A percentile compares a stretch with the other conserved stretches of the same genome.
phyloP scores from a whole-genome alignment of 92 coral and sea anemone genomes.

The Siderastrea radians region DNA sequence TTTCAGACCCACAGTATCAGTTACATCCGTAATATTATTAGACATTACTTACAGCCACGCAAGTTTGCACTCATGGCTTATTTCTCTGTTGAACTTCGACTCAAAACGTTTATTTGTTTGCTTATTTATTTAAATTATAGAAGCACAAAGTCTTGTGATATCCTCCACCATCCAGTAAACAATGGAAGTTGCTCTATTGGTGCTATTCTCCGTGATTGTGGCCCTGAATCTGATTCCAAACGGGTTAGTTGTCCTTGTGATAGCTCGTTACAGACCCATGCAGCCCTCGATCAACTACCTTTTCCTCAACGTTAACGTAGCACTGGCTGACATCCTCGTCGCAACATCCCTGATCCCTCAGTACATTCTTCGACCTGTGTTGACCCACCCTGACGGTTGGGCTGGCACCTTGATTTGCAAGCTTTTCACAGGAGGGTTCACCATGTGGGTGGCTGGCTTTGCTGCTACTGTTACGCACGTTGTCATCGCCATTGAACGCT shows the following conservation, averaged over 20 bases:
- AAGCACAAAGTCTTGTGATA: too few relatives aligned
- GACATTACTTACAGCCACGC: too few relatives aligned
- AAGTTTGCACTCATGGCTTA: too few relatives aligned
- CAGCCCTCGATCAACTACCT: constrained; percentile 64
- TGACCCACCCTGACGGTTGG: constrained; percentile 52
- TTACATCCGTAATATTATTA: too few relatives aligned
- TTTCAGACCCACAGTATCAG: too few relatives aligned
- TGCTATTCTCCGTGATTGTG: too few relatives aligned
- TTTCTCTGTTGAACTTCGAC: too few relatives aligned
- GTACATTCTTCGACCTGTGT: constrained; percentile 36
- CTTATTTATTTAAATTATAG: too few relatives aligned
- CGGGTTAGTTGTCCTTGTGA: constrained; percentile 40
- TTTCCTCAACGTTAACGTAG: constrained; percentile 67
- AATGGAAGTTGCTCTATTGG: too few relatives aligned
- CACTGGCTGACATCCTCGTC: constrained; percentile 62
- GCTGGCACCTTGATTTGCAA: constrained; percentile 55
- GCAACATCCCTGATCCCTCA: constrained; percentile 56
- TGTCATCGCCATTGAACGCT: constrained; percentile 59
- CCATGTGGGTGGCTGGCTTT: constrained; percentile 66
- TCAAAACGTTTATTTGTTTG: too few relatives aligned
- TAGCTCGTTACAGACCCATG: constrained; percentile 32
- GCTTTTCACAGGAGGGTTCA: constrained; percentile 51
- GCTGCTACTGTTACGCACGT: constrained; percentile 52
- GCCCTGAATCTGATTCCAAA: constrained; percentile 31
- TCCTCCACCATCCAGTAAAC: too few relatives aligned